Conservation (phyloP, 1,140 invertebrate genomes). For the Helicorthomorpha holstii region DNA sequence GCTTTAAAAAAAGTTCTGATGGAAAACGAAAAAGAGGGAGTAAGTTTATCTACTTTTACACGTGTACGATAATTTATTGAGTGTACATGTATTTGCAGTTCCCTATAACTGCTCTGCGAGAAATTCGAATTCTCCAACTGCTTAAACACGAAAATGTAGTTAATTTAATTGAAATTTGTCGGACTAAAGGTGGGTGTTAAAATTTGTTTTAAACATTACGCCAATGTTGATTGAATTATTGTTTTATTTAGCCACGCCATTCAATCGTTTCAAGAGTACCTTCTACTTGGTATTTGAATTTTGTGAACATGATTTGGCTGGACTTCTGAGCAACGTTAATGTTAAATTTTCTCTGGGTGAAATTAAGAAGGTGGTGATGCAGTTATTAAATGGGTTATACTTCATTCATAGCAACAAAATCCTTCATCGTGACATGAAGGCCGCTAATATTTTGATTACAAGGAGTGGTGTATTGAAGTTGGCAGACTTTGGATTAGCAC, state of each 20-base stretch:
- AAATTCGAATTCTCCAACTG: conserved; percentile 92
- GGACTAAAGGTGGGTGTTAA: conserved; percentile 57
- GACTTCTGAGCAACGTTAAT: conserved; percentile 84
- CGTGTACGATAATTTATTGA: neutral
- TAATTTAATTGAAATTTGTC: conserved; percentile 89
- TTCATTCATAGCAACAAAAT: conserved; percentile 96
- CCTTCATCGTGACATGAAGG: conserved; percentile 94
- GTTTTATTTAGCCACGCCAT: conserved; percentile 43
- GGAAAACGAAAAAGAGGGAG: conserved; percentile 99
- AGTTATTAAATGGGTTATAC: conserved; percentile 87
- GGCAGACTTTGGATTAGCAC: conserved; percentile 80
- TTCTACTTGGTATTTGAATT: conserved; percentile 99
- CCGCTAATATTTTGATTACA: conserved; percentile 95
- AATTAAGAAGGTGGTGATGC: conserved; percentile 97
- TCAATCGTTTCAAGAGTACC: conserved; percentile 77
- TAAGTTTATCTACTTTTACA: conserved; percentile 35
- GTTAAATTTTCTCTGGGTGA: conserved; percentile 94
- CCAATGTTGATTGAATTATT: neutral
- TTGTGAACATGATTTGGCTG: conserved; percentile 97
- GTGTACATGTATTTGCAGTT: conserved; percentile 44
- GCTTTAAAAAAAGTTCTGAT: conserved; percentile 98
- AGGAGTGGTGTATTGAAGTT: conserved; percentile 87
- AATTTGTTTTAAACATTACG: too few species aligned
- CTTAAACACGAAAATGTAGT: conserved; percentile 96
- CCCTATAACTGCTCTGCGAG: conserved; percentile 91